Evolutionary conservation across 2,797 vertebrate genomes (phyloP), one percentile per base, ranked within the genome.

Genomic region (Bufotes viridis): DNA sequence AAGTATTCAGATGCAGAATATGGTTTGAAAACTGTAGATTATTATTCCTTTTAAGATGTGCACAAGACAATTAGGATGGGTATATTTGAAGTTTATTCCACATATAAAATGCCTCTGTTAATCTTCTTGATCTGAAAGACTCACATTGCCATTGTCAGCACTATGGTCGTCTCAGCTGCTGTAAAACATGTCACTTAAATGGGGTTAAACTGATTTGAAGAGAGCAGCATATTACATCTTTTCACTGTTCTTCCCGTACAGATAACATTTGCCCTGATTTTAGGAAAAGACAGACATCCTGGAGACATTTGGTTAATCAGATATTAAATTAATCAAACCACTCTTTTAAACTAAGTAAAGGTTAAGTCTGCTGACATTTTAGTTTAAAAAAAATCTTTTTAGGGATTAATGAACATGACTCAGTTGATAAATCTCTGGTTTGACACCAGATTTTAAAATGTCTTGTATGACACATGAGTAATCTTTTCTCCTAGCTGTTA

Each of bases 261-360:
- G 88, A 89, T 89, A 89, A 86, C 88, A 83, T 89, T 87, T 87
- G 84, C 74, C 84, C 85, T 76, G 65, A 60, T 81, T 84, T 81
- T 78, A 10, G 75, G 34, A 89, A 87, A 70, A 86, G 72, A 87
- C 88, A 87, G 88, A 89, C 88, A 87, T 89, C 74, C 88, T 89
- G 88, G 85, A 89, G 88, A 89, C 88, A 89, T 89, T 87, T 83
- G 84, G 88, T 89, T 89, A 89, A 89, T 89, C 88, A 89, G 88
- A 89, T 87, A 89, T 89, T 89, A 87, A 86, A 87, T 89, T 87
- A 83, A 89, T 89, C 81, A 89, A 83, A 80, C 80, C 53, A 79
- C 80, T 83, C 88, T 84, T 89, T 89, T 79, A 89, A 83, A 80
- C 88, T 83, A 86, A 89, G 53, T 83, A 89, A 89, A 89, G 88